These are phyloP conservation scores for Exocentrus adspersus DNA, from an alignment of 2,888 invertebrate species.

Conservation along the genomic window DNA sequence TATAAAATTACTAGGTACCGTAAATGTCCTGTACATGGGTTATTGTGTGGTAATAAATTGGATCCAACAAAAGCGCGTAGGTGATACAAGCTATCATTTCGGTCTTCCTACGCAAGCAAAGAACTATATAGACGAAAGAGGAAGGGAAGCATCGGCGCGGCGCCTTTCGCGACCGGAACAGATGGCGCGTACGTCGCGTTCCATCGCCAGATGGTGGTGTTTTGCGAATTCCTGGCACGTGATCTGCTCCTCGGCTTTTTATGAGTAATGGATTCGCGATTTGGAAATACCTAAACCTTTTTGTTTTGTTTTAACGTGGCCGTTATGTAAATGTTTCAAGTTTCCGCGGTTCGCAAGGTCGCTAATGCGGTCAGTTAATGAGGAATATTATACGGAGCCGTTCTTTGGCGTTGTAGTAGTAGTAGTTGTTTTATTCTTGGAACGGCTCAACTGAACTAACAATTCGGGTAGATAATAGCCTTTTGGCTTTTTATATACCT, in stretches of 20 bases:
- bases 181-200: not conserved
- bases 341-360: no score
- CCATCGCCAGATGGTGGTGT: conserved; percentile 1
- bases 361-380: no score
- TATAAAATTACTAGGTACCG: no score
- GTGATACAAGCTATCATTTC: conserved; percentile 11
- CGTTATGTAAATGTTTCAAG: no score
- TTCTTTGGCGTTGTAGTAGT: no score
- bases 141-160: conserved; percentile 2
- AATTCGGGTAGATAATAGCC: no score
- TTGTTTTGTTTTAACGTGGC: no score
- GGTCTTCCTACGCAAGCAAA: conserved; percentile 17
- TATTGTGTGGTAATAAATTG: conserved; percentile 22
- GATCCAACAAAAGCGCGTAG: conserved; percentile 2
- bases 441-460: no score
- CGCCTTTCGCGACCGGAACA: not conserved
- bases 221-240: conserved; percentile 13
- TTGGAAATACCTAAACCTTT: no score
- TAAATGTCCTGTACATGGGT: conserved; percentile 1
- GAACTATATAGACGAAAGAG: not conserved
- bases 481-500: no score
- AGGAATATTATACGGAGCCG: no score
- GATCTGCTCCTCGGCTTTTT: not conserved
- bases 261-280: conserved; percentile 1
- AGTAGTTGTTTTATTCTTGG: no score